A percentile compares a stretch with the other conserved stretches of the same genome.
Evolutionary conservation across 2,888 invertebrate genomes (phyloP).

Genomic region (Chrysotoxum bicinctum): DNA sequence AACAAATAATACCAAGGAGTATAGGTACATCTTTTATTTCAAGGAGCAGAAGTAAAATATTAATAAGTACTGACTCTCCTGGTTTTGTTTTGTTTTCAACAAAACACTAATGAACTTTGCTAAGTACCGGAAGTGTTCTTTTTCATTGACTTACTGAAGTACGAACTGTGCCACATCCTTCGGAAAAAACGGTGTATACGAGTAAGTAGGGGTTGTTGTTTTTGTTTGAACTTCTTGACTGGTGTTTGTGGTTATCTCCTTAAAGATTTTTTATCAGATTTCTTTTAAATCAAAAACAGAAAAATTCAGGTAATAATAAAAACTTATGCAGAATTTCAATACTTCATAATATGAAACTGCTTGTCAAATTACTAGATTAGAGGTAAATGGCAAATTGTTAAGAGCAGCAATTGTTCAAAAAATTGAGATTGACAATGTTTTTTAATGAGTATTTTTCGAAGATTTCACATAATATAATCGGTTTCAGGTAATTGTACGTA

Average conservation of each 20-base stretch:
- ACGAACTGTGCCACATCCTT: slow-evolving; percentile 5
- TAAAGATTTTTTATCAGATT: neutral
- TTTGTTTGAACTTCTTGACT: slow-evolving; percentile 7
- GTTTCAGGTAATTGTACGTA: too few relatives aligned
- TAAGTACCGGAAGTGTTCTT: slow-evolving; percentile 25
- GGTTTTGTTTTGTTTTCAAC: neutral
- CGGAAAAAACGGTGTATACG: neutral
- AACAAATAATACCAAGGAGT: neutral
- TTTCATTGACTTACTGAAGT: neutral
- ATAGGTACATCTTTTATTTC: too few relatives aligned
- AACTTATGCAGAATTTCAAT: too few relatives aligned
- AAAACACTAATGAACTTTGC: slow-evolving; percentile 19
- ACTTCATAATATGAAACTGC: too few relatives aligned
- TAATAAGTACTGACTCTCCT: neutral
- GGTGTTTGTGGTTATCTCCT: slow-evolving; percentile 1
- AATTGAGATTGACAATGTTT: too few relatives aligned
- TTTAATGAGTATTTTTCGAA: too few relatives aligned
- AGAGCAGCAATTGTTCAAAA: too few relatives aligned
- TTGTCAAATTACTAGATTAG: too few relatives aligned
- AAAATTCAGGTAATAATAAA: too few relatives aligned
- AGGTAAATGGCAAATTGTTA: too few relatives aligned
- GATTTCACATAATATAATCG: too few relatives aligned
- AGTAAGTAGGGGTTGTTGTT: slow-evolving; percentile 1
- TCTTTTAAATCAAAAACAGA: too few relatives aligned
- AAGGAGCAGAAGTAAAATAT: neutral